Base-by-base conservation (phyloP, 64 coral and sea anemone genomes). In the Montipora foliosa region DNA sequence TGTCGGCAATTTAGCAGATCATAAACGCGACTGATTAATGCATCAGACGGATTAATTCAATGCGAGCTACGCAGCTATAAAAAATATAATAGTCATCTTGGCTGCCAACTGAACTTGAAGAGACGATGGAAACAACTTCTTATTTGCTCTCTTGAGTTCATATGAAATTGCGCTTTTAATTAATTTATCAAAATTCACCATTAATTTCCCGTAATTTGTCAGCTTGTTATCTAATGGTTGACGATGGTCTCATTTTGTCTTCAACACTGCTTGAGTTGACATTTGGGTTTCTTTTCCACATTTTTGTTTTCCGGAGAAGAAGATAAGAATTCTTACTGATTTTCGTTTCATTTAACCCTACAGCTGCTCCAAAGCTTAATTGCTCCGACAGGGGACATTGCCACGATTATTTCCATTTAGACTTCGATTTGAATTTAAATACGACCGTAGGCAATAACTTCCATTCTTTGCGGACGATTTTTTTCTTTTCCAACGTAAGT, bases 401-500 rank as follows among this genome's bases (percentile, higher is more conserved):
- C 19, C n/a, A 8, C 3, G 8, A 86, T 84, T 17, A 49, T 71
- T 86, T 22, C 11, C 70, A 64, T 48, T 45, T 69, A 69, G 14
- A 84, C 60, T 47, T 11, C 9, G 14, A 49, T 16, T 49, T 86
- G 17, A 86, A 86, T 86, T 14, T 47, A 48, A 86, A 22, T 70
- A 86, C 9, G 64, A 48, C n/a, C 4, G 17, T 64, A 82, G 55
- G 58, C 24, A 60, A 24, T 82, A 64, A 66, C 37, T 82, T 82
- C 44, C 55, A 82, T 64, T 82, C 51, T 62, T 64, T 82, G 82
- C 45, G 46, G 64, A 44, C 3, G 66, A 69, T 48, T 78, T 13
- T 78, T 86, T 72, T 86, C 80, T 17, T 50, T 67, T 71, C 67
- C 66, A 86, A 46, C 67, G 82, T 68, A 86, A 71, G 71, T 86